Conservation (phyloP, 2,888 invertebrate species). For the Psylliodes chrysocephalus region DNA sequence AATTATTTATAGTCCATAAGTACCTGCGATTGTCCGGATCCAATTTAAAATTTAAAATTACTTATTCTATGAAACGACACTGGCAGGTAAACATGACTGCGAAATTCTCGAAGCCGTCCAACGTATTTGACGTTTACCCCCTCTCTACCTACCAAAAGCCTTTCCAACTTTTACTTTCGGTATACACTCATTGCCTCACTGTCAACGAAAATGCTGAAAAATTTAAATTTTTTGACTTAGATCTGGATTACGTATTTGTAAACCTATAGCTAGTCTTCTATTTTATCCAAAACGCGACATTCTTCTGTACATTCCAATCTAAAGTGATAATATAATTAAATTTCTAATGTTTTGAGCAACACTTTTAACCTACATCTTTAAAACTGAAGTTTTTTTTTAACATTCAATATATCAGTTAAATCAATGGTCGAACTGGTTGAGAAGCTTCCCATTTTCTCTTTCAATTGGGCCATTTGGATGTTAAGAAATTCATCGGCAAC, state of each 20-base stretch:
- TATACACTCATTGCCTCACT: no score
- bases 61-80: no score
- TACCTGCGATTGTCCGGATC: no score
- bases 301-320: slow-evolving; percentile 94
- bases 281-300: slow-evolving; percentile 87
- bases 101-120: no score
- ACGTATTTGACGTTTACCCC: no score
- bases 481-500: slow-evolving; percentile 78
- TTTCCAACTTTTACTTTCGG: no score
- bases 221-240: slow-evolving; percentile 79
- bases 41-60: no score
- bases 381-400: slow-evolving; percentile 62
- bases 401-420: slow-evolving; percentile 75
- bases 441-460: slow-evolving; percentile 82
- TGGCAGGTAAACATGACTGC: no score
- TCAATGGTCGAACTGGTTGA: slow-evolving; percentile 81
- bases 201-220: no score
- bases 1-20: no score
- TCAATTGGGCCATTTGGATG: slow-evolving; percentile 80
- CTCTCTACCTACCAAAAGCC: no score
- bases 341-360: not conserved
- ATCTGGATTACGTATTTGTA: slow-evolving; percentile 94
- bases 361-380: slow-evolving; percentile 71
- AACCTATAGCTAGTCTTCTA: slow-evolving; percentile 86
- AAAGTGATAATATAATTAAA: slow-evolving; percentile 38